Conservation (phyloP, 2,113 vertebrate genomes). For the Anser brachyrhynchus region DNA sequence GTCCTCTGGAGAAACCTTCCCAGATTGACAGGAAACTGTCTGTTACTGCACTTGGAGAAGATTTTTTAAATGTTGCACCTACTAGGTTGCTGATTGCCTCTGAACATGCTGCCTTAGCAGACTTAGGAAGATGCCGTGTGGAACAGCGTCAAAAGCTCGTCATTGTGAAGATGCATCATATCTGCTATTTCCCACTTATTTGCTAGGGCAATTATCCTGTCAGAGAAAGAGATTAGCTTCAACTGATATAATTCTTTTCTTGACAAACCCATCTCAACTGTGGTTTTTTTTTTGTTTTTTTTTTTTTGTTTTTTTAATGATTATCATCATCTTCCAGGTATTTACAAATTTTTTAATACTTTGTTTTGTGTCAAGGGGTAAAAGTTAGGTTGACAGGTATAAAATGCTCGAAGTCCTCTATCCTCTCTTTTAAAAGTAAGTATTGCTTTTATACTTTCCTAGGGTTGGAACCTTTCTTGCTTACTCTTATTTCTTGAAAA, state of each 20-base stretch:
- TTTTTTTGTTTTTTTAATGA: not conserved
- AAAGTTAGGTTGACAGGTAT: not conserved
- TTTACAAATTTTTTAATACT: constrained; percentile 10
- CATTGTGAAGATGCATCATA: constrained; percentile 24
- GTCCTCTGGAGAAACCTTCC: not conserved
- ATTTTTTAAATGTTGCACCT: not conserved
- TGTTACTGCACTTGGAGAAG: not conserved
- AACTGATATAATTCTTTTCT: not conserved
- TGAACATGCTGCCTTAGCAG: not conserved
- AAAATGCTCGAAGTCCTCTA: not conserved
- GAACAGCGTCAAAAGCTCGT: constrained; percentile 16
- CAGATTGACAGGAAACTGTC: not conserved
- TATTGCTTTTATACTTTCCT: not conserved
- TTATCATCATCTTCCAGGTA: constrained; percentile 4
- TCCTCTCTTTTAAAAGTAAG: not conserved
- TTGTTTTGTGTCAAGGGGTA: not conserved
- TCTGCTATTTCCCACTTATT: constrained; percentile 34
- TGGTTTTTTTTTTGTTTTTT: not conserved
- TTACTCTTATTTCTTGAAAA: not conserved
- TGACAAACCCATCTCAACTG: not conserved
- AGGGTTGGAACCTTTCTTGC: not conserved
- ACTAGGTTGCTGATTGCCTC: not conserved
- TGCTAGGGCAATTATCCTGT: constrained; percentile 34
- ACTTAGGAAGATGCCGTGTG: not conserved
- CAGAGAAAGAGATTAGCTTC: constrained; percentile 11